Conservation (phyloP, 30 jellyfish, hydroid and myxozoan species). For the Hydra vulgaris region DNA sequence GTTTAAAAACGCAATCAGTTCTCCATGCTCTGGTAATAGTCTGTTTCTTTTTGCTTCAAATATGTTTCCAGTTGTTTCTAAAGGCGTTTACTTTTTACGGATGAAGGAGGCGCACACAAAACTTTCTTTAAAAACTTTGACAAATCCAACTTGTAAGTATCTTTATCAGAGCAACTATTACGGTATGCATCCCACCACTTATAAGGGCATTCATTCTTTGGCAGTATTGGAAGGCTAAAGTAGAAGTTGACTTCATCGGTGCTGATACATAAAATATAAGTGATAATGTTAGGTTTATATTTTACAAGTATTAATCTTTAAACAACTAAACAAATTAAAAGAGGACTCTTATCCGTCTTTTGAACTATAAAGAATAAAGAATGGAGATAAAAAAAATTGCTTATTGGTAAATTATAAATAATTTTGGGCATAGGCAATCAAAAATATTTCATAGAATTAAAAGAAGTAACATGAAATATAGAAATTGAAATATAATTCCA, state of each 20-base stretch:
- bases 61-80: neutral
- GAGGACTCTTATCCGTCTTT: neutral
- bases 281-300: neutral
- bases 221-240: neutral
- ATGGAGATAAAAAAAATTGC: neutral
- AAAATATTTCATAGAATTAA: neutral
- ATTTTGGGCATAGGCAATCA: neutral
- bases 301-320: neutral
- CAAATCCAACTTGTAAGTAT: neutral
- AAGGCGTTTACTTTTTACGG: neutral
- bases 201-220: neutral
- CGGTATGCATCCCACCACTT: no score
- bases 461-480: neutral
- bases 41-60: neutral
- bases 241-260: neutral
- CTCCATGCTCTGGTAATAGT: neutral
- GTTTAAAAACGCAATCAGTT: neutral
- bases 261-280: neutral
- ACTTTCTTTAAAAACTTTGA: neutral
- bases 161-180: neutral
- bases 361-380: neutral
- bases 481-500: neutral
- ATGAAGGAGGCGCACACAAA: neutral
- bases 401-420: neutral
- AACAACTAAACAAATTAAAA: neutral